phyloP scores from a whole-genome alignment of 2,113 vertebrate species.

The Gallinago jamesoni region DNA sequence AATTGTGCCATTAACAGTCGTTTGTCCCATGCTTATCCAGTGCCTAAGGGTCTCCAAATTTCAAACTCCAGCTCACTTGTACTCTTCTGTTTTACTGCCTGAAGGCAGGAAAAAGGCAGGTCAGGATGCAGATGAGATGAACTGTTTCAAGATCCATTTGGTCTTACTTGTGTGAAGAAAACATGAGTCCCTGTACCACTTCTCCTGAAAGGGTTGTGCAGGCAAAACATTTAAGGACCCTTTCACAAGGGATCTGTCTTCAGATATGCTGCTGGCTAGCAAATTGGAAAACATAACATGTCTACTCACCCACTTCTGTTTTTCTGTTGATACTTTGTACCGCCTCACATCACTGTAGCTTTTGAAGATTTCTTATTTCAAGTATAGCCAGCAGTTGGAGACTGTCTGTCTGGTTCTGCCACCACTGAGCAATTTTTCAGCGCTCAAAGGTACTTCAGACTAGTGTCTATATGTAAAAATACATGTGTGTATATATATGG shows the following conservation, averaged over 20 bases:
- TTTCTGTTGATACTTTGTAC: neutral
- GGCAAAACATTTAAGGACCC: neutral
- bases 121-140: neutral
- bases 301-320: neutral
- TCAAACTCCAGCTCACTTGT: neutral
- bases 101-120: neutral
- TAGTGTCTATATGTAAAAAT: neutral
- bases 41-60: neutral
- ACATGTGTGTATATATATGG: rapidly evolving
- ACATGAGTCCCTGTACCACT: neutral
- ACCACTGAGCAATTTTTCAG: neutral
- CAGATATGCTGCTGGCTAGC: neutral
- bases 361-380: conserved; percentile 38
- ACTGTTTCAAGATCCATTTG: neutral
- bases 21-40: neutral
- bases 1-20: neutral
- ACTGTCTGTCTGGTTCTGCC: conserved; percentile 21
- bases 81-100: neutral
- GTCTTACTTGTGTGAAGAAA: neutral
- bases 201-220: neutral
- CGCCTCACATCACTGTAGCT: neutral
- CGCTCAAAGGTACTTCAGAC: conserved; percentile 1
- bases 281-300: neutral
- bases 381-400: neutral
- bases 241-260: neutral